Evolutionary conservation across 1,140 invertebrate genomes (phyloP).

Genomic region (Bombus confusus): DNA sequence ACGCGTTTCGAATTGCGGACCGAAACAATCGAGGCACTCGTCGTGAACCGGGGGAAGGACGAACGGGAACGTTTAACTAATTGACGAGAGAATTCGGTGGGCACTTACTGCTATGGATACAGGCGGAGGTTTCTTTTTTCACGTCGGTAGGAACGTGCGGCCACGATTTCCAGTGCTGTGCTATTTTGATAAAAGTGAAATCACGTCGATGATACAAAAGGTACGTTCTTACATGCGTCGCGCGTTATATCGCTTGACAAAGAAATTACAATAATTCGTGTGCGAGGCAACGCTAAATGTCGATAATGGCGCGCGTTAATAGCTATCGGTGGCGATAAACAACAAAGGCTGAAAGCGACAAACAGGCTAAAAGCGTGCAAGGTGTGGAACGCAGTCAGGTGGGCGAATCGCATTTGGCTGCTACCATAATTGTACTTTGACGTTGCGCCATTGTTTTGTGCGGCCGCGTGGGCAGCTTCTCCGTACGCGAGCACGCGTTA

Average conservation of each 20-base stretch:
- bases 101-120: neutral
- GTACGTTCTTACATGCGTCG: neutral
- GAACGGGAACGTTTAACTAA: neutral
- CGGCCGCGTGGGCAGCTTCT: constrained; percentile 30
- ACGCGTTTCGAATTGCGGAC: neutral
- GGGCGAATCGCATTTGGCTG: constrained; percentile 54
- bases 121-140: neutral
- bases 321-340: constrained; percentile 8
- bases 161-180: too few relatives aligned
- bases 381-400: constrained; percentile 42
- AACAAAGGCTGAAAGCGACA: constrained; percentile 1
- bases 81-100: neutral
- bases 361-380: constrained; percentile 37
- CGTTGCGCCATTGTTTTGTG: constrained; percentile 55
- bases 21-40: neutral
- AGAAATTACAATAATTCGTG: neutral
- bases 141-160: too few relatives aligned
- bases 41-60: neutral
- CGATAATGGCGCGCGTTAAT: constrained; percentile 11
- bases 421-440: constrained; percentile 51
- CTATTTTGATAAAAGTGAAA: neutral
- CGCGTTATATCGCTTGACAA: neutral
- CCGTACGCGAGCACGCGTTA: neutral
- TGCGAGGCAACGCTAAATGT: neutral
- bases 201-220: neutral